Evolutionary conservation across 2,888 invertebrate genomes (phyloP).

Genomic region (Chalcis sispes): DNA sequence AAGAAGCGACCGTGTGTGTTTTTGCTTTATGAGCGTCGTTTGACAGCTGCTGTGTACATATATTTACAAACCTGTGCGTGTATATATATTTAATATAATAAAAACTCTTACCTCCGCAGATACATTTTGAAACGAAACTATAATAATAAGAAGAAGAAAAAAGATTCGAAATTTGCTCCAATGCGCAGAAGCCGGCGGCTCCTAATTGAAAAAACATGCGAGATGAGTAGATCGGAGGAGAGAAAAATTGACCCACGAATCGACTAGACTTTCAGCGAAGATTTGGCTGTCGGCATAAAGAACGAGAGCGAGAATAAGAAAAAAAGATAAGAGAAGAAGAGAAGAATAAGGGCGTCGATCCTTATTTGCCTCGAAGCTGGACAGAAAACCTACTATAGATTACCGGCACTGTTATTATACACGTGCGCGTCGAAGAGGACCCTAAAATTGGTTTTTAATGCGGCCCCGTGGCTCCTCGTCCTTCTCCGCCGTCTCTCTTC

Average conservation of each 20-base stretch:
- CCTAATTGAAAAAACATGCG: constrained; percentile 56
- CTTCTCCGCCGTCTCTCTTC: constrained; percentile 63
- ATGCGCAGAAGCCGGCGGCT: constrained; percentile 42
- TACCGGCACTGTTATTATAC: constrained; percentile 75
- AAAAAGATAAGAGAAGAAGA: background rate
- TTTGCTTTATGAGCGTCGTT: constrained; percentile 7
- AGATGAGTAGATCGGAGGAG: constrained; percentile 8
- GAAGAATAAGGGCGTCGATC: constrained; percentile 23
- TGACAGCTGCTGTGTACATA: constrained; percentile 45
- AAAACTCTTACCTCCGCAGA: background rate
- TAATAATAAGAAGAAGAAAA: no score
- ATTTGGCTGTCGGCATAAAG: no score
- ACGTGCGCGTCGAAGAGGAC: constrained; percentile 68
- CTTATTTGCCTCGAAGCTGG: constrained; percentile 61
- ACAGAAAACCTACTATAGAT: constrained; percentile 76
- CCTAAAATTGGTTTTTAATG: constrained; percentile 76
- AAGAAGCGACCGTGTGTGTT: constrained; percentile 2
- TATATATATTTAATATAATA: no score
- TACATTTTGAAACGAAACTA: background rate
- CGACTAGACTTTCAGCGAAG: no score
- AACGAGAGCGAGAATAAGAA: background rate
- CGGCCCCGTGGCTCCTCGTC: constrained; percentile 65
- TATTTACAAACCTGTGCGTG: background rate
- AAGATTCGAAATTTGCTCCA: background rate
- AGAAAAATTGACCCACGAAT: constrained; percentile 6